phyloP scores from a whole-genome alignment of 2,797 vertebrate genomes.

The Amblyopsis hoosieri region DNA sequence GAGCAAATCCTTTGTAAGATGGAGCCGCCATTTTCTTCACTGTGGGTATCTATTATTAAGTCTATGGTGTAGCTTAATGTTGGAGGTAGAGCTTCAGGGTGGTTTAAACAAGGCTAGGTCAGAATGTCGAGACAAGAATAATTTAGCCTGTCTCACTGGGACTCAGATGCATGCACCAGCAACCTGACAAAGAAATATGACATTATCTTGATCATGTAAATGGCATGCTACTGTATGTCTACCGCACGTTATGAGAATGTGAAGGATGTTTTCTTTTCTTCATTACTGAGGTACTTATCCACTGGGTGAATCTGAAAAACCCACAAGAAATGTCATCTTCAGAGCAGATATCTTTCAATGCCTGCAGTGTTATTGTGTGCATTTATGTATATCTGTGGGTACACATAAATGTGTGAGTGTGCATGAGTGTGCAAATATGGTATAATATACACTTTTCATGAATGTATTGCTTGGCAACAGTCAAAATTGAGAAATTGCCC shows the following conservation, averaged over 20 bases:
- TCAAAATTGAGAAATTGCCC: conserved; percentile 6
- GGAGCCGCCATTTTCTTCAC: no score
- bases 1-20: no score
- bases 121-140: conserved; percentile 31
- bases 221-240: conserved; percentile 46
- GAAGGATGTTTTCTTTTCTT: conserved; percentile 69
- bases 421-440: conserved; percentile 14
- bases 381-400: conserved; percentile 40
- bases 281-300: conserved; percentile 73
- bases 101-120: no score
- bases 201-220: conserved; percentile 79
- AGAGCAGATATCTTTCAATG: conserved; percentile 40
- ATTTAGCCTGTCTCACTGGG: conserved; percentile 17
- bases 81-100: no score
- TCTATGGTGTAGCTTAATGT: no score
- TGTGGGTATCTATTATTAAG: no score
- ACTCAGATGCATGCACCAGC: conserved; percentile 22
- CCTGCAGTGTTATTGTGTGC: conserved; percentile 39
- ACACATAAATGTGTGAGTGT: conserved; percentile 11
- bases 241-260: conserved; percentile 75
- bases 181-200: conserved; percentile 57
- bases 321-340: conserved; percentile 70
- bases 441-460: conserved; percentile 34
- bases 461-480: conserved; percentile 19
- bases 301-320: conserved; percentile 69